Percentiles rank a stretch among this genome's conserved stretches.
These are phyloP conservation scores for Pomacea canaliculata DNA, from an alignment of 2,888 invertebrate genomes.

Conservation along the genomic window DNA sequence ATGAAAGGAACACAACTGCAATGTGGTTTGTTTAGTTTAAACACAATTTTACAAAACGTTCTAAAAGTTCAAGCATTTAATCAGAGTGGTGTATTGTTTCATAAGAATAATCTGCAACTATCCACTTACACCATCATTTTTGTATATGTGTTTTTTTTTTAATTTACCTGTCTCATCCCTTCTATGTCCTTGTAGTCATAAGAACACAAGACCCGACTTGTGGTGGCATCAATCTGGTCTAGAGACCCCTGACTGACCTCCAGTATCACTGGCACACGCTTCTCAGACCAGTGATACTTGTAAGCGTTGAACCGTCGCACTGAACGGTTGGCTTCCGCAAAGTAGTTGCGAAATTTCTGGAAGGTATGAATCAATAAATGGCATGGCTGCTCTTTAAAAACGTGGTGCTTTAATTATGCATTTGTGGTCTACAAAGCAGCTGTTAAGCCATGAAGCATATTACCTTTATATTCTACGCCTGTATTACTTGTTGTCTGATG, in stretches of 20 bases:
- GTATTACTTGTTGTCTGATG: too few species aligned
- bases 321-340: constrained; percentile 29
- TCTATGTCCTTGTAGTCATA: constrained; percentile 90
- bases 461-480: too few species aligned
- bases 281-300: constrained; percentile 98
- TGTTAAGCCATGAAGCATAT: too few species aligned
- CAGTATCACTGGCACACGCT: constrained; percentile 85
- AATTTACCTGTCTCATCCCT: constrained; percentile 74
- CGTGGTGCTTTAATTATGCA: too few species aligned
- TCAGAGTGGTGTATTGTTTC: too few species aligned
- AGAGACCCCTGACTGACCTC: constrained; percentile 93
- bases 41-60: too few species aligned
- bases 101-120: too few species aligned
- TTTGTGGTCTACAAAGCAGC: too few species aligned
- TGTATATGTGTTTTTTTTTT: not conserved
- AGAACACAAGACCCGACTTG: constrained; percentile 83
- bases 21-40: too few species aligned
- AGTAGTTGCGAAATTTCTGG: constrained; percentile 42
- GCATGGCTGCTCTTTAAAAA: too few species aligned
- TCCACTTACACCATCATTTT: too few species aligned
- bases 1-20: constrained; percentile 20
- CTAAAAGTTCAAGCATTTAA: too few species aligned
- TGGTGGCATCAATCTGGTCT: constrained; percentile 91
- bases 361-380: not conserved
- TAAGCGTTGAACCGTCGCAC: constrained; percentile 86